These are phyloP conservation scores for Drosophila trichaetosa DNA, from an alignment of 2,888 invertebrate species.

Conservation along the genomic window DNA sequence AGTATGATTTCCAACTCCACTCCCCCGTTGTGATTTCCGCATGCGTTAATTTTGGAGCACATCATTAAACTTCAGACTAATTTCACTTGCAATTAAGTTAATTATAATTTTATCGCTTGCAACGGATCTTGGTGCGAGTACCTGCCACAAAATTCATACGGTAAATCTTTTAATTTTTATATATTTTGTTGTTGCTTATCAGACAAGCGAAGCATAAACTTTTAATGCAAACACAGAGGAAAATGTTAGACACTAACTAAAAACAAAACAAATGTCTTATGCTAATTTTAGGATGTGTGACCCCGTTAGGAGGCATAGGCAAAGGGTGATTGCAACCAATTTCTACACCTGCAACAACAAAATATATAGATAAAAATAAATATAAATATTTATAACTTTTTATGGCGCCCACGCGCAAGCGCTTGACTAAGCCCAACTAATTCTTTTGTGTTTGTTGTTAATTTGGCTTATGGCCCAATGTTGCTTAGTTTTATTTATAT, in stretches of 20 bases:
- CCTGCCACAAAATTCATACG: slow-evolving; percentile 43
- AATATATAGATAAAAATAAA: slow-evolving; percentile 54
- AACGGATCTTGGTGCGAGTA: slow-evolving; percentile 59
- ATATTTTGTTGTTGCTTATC: slow-evolving; percentile 20
- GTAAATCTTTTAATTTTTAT: slow-evolving; percentile 23
- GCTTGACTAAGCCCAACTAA: slow-evolving; percentile 30
- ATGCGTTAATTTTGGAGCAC: slow-evolving; percentile 51
- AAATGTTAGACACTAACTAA: neutral
- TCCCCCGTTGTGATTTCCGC: slow-evolving; percentile 27
- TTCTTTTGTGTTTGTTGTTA: slow-evolving; percentile 47
- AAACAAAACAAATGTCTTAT: slow-evolving; percentile 40
- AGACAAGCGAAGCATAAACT: slow-evolving; percentile 52
- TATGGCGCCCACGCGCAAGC: slow-evolving; percentile 52
- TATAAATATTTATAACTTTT: slow-evolving; percentile 69
- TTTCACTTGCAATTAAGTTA: slow-evolving; percentile 78
- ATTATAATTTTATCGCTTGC: slow-evolving; percentile 70
- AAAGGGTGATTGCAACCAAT: slow-evolving; percentile 27
- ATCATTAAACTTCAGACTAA: slow-evolving; percentile 70
- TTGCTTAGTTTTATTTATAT: slow-evolving; percentile 19
- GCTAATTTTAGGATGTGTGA: slow-evolving; percentile 40
- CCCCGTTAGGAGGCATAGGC: slow-evolving; percentile 4
- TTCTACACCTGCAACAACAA: slow-evolving; percentile 64
- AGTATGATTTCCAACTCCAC: slow-evolving; percentile 16
- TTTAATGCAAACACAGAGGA: slow-evolving; percentile 40
- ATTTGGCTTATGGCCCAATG: slow-evolving; percentile 36